Evolutionary conservation across 2,797 vertebrate species (phyloP), one percentile per base, ranked within the genome.

Genomic region (Sardinella longiceps): DNA sequence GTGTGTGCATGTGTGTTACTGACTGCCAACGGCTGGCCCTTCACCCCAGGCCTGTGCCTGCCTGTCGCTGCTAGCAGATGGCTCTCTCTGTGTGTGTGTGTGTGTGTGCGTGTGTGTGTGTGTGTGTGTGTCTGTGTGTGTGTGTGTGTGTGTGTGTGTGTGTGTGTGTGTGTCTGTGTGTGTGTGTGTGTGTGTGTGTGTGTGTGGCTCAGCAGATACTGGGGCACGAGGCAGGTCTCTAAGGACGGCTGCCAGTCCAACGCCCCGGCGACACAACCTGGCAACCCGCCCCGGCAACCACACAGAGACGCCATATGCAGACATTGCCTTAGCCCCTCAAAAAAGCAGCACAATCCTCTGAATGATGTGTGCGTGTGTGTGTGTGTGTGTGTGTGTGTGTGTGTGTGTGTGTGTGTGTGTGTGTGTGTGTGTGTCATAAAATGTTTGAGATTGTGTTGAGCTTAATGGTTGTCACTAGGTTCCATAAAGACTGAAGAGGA

Each of bases 191-290:
- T 70, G 63, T 70, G 30, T 33, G 28, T 37, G 63, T 70, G 63
- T 37, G 63, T 70, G 28, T 23, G 20, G 51, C 51, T 53, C 51
- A 81, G 50, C 3, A 58, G 56, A 70, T 81, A 85, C 9, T 50
- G 43, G 70, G 86, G 77, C 80, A 83, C 80, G 82, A 81, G 51
- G 10, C 43, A 51, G 39, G 77, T 70, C 60, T 83, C 80, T 37
- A 33, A 74, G 66, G 66, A 74, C 15, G 66, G 66, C 66, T 74
- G 66, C 66, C 66, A 74, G 66, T 74, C 30, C 33, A 33, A 37
- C 30, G 66, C 66, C 66, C 66, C 33, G 33, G 66, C 37, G 66
- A 74, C 66, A 74, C 12, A 30, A 30, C 66, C 66, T 74, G 33
- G 66, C 66, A 74, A 56, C 30, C 15, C 5, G 33, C 30, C 66